These are phyloP conservation scores for Campylomormyrus tamandua DNA, from an alignment of 2,113 vertebrate species.

Conservation along the genomic window DNA sequence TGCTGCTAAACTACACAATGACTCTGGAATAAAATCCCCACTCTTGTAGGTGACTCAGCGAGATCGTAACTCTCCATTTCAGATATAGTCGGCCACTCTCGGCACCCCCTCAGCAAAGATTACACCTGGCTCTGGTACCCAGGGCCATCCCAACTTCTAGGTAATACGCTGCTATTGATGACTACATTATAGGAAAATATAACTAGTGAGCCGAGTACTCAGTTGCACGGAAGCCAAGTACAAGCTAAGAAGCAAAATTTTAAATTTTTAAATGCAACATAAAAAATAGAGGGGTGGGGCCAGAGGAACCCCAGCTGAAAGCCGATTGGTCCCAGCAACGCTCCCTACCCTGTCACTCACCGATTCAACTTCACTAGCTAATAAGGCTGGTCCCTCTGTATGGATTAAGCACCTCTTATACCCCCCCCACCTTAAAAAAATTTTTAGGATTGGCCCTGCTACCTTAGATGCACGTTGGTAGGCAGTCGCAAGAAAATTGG, in stretches of 20 bases:
- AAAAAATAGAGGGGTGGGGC: neutral
- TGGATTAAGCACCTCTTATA: neutral
- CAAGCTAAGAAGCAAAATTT: neutral
- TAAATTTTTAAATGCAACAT: neutral
- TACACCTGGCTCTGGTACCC: neutral
- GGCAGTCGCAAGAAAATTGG: neutral
- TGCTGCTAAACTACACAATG: neutral
- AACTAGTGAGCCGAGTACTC: neutral
- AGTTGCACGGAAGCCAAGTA: neutral
- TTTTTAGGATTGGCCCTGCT: neutral
- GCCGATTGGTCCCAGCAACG: neutral
- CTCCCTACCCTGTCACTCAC: neutral
- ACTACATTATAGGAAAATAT: no score
- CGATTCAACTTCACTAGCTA: neutral
- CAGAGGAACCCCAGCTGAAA: neutral
- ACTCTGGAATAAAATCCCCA: neutral
- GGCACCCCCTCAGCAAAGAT: neutral
- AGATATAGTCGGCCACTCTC: neutral
- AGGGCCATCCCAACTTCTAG: conserved; percentile 26
- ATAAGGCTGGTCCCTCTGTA: neutral
- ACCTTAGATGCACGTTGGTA: neutral
- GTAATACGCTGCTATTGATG: no score
- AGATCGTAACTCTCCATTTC: neutral
- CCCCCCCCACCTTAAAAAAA: neutral
- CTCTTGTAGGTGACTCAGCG: neutral